Conservation (phyloP, 2,113 vertebrate genomes). For the Elgaria multicarinata region DNA sequence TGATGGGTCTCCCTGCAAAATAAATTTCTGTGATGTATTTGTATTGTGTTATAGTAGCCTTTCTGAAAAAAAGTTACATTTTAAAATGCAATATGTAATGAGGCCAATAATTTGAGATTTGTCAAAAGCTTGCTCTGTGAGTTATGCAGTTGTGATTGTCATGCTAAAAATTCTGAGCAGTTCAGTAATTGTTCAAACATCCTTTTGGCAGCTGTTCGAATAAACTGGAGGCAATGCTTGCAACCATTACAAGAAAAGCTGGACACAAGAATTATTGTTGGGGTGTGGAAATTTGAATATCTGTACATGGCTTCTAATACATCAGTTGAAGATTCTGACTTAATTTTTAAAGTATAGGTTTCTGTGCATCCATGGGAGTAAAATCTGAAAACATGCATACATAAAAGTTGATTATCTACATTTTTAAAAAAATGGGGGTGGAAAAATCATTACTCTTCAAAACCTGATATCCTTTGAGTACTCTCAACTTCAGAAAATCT, state of each 20-base stretch:
- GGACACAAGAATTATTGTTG: background rate
- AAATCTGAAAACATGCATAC: background rate
- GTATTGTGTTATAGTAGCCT: too few relatives aligned
- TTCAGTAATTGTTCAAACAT: background rate
- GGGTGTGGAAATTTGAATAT: background rate
- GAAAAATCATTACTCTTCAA: background rate
- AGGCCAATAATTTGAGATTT: too few relatives aligned
- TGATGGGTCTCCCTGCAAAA: too few relatives aligned
- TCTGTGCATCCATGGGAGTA: background rate
- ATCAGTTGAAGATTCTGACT: background rate
- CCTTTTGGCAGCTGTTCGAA: background rate
- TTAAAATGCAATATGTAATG: too few relatives aligned
- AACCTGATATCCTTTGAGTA: background rate
- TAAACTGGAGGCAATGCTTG: background rate
- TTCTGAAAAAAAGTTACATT: too few relatives aligned
- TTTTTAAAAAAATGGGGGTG: too few relatives aligned
- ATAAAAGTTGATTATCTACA: too few relatives aligned
- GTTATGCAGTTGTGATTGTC: background rate
- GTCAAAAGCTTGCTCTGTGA: too few relatives aligned
- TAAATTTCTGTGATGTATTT: too few relatives aligned
- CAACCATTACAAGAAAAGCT: background rate
- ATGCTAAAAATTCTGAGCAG: background rate
- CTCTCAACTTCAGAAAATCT: background rate
- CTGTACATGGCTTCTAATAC: background rate
- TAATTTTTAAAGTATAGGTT: background rate